Conservation (phyloP, 2,797 vertebrate genomes). For the Gastrophryne carolinensis region DNA sequence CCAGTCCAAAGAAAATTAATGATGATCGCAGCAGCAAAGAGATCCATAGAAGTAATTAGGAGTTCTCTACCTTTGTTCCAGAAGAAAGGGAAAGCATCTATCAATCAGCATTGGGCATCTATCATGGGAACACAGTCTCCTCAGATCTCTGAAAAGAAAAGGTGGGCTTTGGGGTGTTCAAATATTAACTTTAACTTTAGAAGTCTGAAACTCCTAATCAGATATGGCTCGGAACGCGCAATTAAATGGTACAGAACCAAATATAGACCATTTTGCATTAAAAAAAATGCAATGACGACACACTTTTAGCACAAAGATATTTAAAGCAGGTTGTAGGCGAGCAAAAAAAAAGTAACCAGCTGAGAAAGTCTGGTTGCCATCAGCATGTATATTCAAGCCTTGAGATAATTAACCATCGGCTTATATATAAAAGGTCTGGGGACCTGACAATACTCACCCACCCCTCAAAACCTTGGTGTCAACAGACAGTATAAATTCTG, state of each 20-base stretch:
- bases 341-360: conserved; percentile 11
- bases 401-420: too few species aligned
- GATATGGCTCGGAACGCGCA: conserved; percentile 11
- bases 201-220: conserved; percentile 31
- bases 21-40: not conserved
- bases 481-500: too few species aligned
- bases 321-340: conserved; percentile 39
- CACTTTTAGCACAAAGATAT: conserved; percentile 29
- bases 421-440: too few species aligned
- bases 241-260: conserved; percentile 44
- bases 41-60: conserved; percentile 16
- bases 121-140: not conserved
- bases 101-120: conserved; percentile 19
- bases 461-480: too few species aligned
- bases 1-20: conserved; percentile 15
- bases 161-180: not conserved
- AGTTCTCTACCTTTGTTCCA: conserved; percentile 16
- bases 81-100: conserved; percentile 29
- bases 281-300: conserved; percentile 47
- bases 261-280: conserved; percentile 49
- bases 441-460: too few species aligned
- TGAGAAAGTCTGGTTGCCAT: not conserved
- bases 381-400: too few species aligned
- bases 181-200: conserved; percentile 47
- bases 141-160: conserved; percentile 9